Percentiles rank a stretch among this genome's conserved stretches.
Evolutionary conservation across 2,888 invertebrate genomes (phyloP).

Genomic region (Eumerus sabulonum): DNA sequence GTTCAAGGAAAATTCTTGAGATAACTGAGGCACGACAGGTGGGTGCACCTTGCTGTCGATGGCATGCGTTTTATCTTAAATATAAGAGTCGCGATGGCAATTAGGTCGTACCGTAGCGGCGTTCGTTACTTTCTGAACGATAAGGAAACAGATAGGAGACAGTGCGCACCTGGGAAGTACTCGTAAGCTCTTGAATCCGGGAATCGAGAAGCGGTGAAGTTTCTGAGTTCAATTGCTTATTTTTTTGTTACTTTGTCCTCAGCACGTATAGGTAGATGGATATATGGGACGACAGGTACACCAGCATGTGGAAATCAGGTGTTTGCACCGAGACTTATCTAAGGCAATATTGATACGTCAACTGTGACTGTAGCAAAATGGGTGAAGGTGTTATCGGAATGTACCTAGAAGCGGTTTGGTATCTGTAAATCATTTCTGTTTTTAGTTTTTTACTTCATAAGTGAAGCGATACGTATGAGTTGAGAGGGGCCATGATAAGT

Average conservation of each 20-base stretch:
- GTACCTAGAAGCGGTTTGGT: constrained; percentile 25
- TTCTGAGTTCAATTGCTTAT: constrained; percentile 49
- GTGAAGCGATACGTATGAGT: too few species aligned
- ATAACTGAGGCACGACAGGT: constrained; percentile 49
- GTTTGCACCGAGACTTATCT: constrained; percentile 65
- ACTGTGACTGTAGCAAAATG: constrained; percentile 31
- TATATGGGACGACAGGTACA: background rate
- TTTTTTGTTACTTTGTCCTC: constrained; percentile 57
- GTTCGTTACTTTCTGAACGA: constrained; percentile 22
- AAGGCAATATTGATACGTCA: constrained; percentile 58
- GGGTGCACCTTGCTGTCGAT: constrained; percentile 60
- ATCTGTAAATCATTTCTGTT: too few species aligned
- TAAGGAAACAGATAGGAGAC: constrained; percentile 47
- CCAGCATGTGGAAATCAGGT: constrained; percentile 45
- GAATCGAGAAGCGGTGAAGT: constrained; percentile 30
- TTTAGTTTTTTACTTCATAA: too few species aligned
- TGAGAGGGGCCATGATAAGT: too few species aligned
- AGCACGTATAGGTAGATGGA: background rate
- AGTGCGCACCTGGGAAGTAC: constrained; percentile 61
- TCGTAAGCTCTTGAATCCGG: constrained; percentile 40
- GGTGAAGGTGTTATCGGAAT: constrained; percentile 48
- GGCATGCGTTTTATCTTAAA: constrained; percentile 38
- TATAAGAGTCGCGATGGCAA: constrained; percentile 57
- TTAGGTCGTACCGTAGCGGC: constrained; percentile 20
- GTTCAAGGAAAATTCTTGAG: constrained; percentile 55